phyloP scores from a whole-genome alignment of 2,113 vertebrate genomes.

The Polypterus bichir region DNA sequence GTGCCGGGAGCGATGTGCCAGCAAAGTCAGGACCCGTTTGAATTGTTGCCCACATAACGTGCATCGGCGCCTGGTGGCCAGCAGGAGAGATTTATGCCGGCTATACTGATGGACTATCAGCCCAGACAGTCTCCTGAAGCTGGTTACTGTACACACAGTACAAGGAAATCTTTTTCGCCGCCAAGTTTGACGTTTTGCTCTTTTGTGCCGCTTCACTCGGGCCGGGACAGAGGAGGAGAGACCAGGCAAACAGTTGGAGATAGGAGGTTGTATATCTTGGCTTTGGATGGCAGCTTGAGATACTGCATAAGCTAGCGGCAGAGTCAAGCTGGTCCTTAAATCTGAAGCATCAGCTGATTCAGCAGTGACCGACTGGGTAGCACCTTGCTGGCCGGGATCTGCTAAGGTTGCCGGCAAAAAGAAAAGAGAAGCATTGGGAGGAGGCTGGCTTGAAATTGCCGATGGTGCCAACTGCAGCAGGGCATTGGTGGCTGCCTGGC shows the following conservation, averaged over 20 bases:
- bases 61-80: slow-evolving; percentile 57
- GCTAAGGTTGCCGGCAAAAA: background rate
- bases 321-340: too few relatives aligned
- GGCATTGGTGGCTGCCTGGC: slow-evolving; percentile 57
- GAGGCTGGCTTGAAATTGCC: slow-evolving; percentile 36
- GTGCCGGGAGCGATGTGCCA: slow-evolving; percentile 63
- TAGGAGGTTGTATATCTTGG: slow-evolving; percentile 39
- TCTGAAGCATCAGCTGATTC: too few relatives aligned
- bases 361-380: too few relatives aligned
- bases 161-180: slow-evolving; percentile 56
- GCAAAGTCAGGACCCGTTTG: slow-evolving; percentile 64
- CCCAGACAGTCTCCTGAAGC: slow-evolving; percentile 51
- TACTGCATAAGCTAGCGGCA: slow-evolving; percentile 47
- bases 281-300: slow-evolving; percentile 49
- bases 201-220: slow-evolving; percentile 22
- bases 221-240: slow-evolving; percentile 47
- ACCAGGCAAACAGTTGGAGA: slow-evolving; percentile 39
- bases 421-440: background rate
- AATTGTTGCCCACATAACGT: slow-evolving; percentile 80
- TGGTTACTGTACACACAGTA: slow-evolving; percentile 49
- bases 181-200: slow-evolving; percentile 43
- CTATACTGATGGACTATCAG: slow-evolving; percentile 54
- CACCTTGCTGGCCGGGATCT: slow-evolving; percentile 24
- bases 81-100: slow-evolving; percentile 42
- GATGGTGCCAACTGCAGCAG: slow-evolving; percentile 57